phyloP scores from a whole-genome alignment of 2,113 vertebrate species.

The Acanthisitta chloris region DNA sequence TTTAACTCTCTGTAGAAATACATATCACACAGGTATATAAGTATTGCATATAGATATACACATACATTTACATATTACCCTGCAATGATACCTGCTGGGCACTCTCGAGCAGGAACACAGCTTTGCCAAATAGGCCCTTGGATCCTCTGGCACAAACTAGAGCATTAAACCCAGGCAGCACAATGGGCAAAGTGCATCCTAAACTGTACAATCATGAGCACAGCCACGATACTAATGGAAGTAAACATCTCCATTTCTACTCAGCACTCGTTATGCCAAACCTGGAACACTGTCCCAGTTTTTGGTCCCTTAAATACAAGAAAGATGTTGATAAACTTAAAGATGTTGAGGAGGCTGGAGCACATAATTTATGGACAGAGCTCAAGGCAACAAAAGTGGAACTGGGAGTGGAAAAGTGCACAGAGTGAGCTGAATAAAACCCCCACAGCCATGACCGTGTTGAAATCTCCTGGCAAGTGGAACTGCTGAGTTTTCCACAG shows the following conservation, averaged over 20 bases:
- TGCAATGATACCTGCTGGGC: neutral
- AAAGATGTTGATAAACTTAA: neutral
- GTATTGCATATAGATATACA: neutral
- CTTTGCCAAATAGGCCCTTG: neutral
- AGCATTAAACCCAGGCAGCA: neutral
- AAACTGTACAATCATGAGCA: rapidly evolving
- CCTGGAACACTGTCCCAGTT: neutral
- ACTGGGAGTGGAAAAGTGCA: neutral
- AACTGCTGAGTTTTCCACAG: neutral
- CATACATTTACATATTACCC: neutral
- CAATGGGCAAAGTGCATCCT: rapidly evolving
- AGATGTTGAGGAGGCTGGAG: neutral
- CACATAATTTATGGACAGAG: neutral
- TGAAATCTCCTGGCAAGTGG: neutral
- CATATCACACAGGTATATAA: neutral
- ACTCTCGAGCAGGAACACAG: neutral
- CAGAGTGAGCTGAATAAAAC: neutral
- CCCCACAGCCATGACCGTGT: neutral
- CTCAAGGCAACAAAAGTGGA: neutral
- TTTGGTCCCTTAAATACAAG: neutral
- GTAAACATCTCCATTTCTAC: neutral
- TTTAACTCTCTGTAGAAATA: neutral
- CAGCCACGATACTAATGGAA: neutral
- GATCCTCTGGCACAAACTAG: neutral
- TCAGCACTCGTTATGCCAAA: neutral